phyloP scores from a whole-genome alignment of 2,888 invertebrate genomes.

The Xestoiulus laeticollis region DNA sequence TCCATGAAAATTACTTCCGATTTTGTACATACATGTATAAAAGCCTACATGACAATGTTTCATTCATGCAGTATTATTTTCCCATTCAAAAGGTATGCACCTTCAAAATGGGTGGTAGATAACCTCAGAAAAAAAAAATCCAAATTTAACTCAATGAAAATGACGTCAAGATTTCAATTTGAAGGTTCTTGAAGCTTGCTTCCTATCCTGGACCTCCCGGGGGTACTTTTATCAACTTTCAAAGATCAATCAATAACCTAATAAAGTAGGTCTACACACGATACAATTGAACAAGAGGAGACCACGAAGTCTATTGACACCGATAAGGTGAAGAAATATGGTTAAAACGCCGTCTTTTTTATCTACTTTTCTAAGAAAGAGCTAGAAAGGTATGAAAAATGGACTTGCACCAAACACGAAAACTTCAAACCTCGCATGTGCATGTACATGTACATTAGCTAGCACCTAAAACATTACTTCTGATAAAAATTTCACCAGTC shows the following conservation, averaged over 20 bases:
- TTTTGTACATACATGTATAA: no score
- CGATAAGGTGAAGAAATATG: not conserved
- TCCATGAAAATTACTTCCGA: no score
- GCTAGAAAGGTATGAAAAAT: not conserved
- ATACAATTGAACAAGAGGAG: not conserved
- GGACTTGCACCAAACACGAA: not conserved
- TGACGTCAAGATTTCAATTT: not conserved
- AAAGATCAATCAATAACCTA: not conserved
- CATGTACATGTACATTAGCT: no score
- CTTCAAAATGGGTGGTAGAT: no score
- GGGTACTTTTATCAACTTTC: not conserved
- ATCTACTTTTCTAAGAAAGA: no score
- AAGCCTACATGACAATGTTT: no score
- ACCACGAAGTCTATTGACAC: not conserved
- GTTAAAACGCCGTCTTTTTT: not conserved
- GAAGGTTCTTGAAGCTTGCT: not conserved
- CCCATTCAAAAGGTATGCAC: no score
- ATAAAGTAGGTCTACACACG: not conserved
- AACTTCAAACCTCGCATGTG: not conserved
- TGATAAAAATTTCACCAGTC: not conserved
- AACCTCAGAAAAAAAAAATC: not conserved
- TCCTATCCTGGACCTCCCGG: not conserved
- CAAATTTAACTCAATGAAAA: not conserved
- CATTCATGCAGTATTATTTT: no score
- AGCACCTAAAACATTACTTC: not conserved